Evolutionary conservation across 2,797 vertebrate species (phyloP), one percentile per base, ranked within the genome.

Genomic region (Tenualosa ilisha): DNA sequence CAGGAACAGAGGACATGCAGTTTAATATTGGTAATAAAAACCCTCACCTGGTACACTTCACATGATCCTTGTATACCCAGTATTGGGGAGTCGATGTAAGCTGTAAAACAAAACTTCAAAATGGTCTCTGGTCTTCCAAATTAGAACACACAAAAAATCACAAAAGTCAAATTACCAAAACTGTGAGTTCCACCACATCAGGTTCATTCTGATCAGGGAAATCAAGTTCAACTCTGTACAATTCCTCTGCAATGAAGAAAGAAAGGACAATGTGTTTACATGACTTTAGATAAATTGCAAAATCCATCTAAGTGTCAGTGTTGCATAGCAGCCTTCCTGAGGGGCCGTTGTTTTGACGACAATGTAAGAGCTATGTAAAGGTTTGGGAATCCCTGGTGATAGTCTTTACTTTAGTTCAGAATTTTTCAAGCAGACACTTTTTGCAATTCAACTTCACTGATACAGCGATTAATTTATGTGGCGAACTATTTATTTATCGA

Each of bases 51-150:
- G 98, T 89, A 89, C 95, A 93, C 84, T 95, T 91, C 11, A 97
- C 92, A 86, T 92, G 94, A n/a, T 98, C 95, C 0, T 92, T 91
- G 17, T 96, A 96, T 88, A 93, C 97, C 98, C 97, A 98, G 92
- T 96, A 95, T 87, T 96, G 93, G 87, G 99, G 97, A 1, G 97
- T 97, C 75, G 95, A 91, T 87, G 97, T 97, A 43, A 99, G 94
- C 98, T 99, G 95, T 72, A 95, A 95, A 61, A 85, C 87, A 93
- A 93, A 46, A 20, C 37, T 79, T 79, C 22, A 8, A 46, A 79
- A 46, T 79, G 5, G 22, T 46, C 72, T 79, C 43, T 46, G 65
- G 65, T 37, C 26, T 40, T 40, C 4, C 5, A 11, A 2, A 13
- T 15, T 43, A 85, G 24, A 26, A 7, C 31, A 40, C 8, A 75